phyloP scores from a whole-genome alignment of 2,888 invertebrate genomes.

The Harmothoe impar region DNA sequence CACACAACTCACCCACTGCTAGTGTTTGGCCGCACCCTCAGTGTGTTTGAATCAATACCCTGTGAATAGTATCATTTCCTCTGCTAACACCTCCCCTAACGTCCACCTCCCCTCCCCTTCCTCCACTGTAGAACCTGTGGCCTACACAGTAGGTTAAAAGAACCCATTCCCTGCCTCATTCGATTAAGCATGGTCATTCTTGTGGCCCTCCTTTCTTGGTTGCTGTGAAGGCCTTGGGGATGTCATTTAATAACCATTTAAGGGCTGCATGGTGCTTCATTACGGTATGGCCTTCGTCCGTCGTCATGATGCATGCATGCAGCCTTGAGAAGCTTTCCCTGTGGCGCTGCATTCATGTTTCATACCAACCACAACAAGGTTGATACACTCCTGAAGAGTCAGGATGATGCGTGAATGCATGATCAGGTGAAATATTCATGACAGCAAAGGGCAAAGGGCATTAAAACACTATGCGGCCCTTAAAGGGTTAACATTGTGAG shows the following conservation, averaged over 20 bases:
- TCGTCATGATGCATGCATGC: background rate
- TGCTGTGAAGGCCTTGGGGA: background rate
- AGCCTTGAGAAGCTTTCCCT: no score
- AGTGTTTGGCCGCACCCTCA: background rate
- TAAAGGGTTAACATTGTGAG: background rate
- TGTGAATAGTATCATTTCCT: background rate
- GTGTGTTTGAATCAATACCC: background rate
- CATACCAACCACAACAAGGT: no score
- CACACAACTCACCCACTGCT: no score
- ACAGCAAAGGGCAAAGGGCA: no score
- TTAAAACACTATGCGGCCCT: no score
- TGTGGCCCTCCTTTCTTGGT: background rate
- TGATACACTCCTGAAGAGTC: no score
- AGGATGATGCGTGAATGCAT: no score
- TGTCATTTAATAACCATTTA: no score
- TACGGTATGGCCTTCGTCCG: background rate
- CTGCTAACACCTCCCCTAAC: background rate
- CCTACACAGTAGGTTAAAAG: no score
- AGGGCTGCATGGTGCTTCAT: no score
- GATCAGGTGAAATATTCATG: no score
- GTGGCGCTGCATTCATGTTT: no score
- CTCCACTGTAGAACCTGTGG: background rate
- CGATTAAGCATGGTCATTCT: conserved; percentile 3
- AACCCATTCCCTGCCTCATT: background rate
- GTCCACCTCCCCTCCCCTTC: background rate